Base-by-base conservation (phyloP, 2,113 vertebrate species). In the Phyllostomus discolor region DNA sequence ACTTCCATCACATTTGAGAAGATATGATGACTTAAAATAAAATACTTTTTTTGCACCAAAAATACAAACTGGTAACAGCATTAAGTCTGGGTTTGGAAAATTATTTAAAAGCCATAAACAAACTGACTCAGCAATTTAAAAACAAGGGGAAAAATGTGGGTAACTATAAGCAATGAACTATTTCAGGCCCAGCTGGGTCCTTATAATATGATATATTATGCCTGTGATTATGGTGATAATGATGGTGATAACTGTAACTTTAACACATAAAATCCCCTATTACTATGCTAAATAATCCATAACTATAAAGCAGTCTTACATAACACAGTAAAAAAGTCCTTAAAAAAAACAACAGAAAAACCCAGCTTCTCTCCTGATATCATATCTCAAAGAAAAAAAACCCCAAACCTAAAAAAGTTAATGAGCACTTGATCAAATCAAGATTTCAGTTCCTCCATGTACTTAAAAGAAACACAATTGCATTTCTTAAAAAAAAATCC, bases 381-480 rank as follows among this genome's bases (percentile, higher is more conserved):
- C 17, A 84, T 93, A 88, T 88, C 48, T 88, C 69, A 88, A 72
- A 95, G n/a, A 72, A 88, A 92, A 88, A 95, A 54, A 38, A 2
- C 6, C 12, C 6, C 50, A 79, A 48, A n/a, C 46, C 46, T 54
- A 87, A 90, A 91, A 92, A 57, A 95, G 3, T 17, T 91, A 90
- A 93, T 95, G 70, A 90, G 38, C n/a, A 91, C 11, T 57, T 70
- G 28, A 79, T 76, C 35, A 67, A 76, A 78, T 90, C 17, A 79
- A 24, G 62, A 95, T 72, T 66, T 79, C 19, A 96, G 26, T 69
- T 80, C 5, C 46, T 95, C 17, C 57, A 85, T 11, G 15, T 83
- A 96, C 43, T 88, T 91, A 85, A 89, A 54, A 78, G 62, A 91
- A 97, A 90, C 46, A 95, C 4, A 91, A 66, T 1, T 93, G 28